Conservation (phyloP, 2,113 vertebrate species). For the Anser cygnoides region DNA sequence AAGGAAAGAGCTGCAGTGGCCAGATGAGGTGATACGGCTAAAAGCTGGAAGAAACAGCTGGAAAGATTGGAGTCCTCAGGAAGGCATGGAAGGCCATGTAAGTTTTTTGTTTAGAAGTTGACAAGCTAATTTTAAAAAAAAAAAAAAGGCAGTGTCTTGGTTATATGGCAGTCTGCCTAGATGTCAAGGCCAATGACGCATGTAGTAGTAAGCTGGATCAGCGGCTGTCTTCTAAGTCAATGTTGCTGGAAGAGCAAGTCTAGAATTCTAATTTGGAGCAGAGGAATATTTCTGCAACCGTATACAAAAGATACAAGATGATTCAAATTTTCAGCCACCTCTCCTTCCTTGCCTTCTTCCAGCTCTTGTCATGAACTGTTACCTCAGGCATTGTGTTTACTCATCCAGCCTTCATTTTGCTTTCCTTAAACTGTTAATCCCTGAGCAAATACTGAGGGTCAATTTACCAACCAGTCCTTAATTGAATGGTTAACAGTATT, state of each 20-base stretch:
- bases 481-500: neutral
- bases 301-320: neutral
- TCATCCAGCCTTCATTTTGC: neutral
- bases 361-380: neutral
- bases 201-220: neutral
- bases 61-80: slow-evolving; percentile 98
- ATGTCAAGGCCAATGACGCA: neutral
- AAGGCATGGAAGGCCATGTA: slow-evolving; percentile 99
- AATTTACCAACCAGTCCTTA: neutral
- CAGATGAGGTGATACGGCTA: slow-evolving; percentile 91
- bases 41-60: slow-evolving; percentile 95
- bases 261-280: neutral
- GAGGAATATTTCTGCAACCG: neutral
- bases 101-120: slow-evolving; percentile 73
- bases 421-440: neutral
- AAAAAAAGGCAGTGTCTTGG: neutral
- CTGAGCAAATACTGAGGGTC: neutral
- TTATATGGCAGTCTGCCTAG: neutral
- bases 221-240: neutral
- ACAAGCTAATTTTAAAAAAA: neutral
- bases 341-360: slow-evolving; percentile 10
- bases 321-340: neutral
- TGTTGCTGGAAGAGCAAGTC: neutral
- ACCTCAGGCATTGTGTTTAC: neutral
- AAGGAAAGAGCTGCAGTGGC: slow-evolving; percentile 98